Evolutionary conservation across 2,797 vertebrate species (phyloP), one percentile per base, ranked within the genome.

Genomic region (Cyclura pinguis): DNA sequence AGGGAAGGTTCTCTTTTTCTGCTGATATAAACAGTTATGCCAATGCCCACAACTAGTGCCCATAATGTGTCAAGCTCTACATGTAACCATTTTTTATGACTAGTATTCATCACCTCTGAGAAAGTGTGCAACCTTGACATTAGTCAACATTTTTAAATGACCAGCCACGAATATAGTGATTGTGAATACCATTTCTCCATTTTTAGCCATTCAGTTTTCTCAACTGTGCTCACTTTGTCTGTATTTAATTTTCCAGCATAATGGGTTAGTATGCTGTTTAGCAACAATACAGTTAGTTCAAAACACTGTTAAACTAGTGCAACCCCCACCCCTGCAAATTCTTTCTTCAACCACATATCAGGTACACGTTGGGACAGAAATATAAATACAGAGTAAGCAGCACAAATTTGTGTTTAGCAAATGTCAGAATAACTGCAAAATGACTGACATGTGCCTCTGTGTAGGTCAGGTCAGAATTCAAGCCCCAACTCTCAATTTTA

Each of bases 201-300:
- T 62, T 90, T 3, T 38, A 86, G 50, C 24, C 59, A 80, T 27
- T 12, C 90, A 92, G 82, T 38, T 20, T 93, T 92, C 59, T 80
- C 1, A 67, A 8, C 2, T 62, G 78, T 27, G 0, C 0, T 89
- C 91, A 42, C 32, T 38, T 24, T 80, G 14, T 64, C 42, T 47
- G 42, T 47, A 50, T 69, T 80, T 12, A 84, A 47, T 6, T 72
- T 89, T 73, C 16, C 20, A 62, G 32, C 10, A 18, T 16, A 35
- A 74, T 35, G 72, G 72, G 10, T 67, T 50, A 59, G n/a, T 89
- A 87, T 78, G 64, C 2, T 93, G 88, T 91, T 93, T 91, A 82
- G 42, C 80, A 27, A 64, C 38, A 84, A n/a, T 87, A 74, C 62
- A 47, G 2, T 1, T 59, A 22, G 52, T 42, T 85, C 47, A 77